Evolutionary conservation across 2,888 invertebrate species (phyloP).

Genomic region (Amphipyra tragopoginis): DNA sequence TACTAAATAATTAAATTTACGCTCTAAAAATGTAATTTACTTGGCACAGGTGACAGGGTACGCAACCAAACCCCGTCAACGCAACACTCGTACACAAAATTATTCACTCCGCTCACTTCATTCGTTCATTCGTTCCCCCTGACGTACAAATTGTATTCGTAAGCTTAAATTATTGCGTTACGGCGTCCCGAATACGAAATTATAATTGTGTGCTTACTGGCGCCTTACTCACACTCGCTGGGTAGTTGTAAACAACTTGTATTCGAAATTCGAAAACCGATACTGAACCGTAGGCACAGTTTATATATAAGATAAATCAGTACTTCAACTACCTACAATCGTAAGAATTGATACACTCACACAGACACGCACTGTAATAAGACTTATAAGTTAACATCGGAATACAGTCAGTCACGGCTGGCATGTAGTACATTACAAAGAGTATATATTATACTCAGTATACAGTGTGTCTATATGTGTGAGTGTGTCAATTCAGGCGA

Average conservation of each 20-base stretch:
- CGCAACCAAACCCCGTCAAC: constrained; percentile 65
- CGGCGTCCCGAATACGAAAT: constrained; percentile 71
- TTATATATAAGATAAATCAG: no score
- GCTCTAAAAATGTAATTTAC: constrained; percentile 59
- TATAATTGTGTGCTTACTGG: constrained; percentile 69
- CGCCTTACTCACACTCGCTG: constrained; percentile 41
- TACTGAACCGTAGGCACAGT: no score
- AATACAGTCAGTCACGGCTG: no score
- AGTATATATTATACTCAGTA: no score
- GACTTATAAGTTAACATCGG: no score
- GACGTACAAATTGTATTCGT: constrained; percentile 82
- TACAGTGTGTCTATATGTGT: no score
- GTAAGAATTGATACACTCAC: no score
- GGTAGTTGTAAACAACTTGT: constrained; percentile 21
- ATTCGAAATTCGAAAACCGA: background rate
- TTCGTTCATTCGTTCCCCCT: constrained; percentile 76
- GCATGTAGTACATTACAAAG: no score
- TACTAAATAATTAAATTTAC: constrained; percentile 54
- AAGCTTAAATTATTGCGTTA: constrained; percentile 80
- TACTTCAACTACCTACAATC: no score
- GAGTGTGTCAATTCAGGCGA: no score
- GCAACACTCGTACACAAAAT: constrained; percentile 70
- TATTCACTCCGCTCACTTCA: constrained; percentile 80
- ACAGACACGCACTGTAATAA: no score
- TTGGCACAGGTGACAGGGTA: constrained; percentile 55